Base-by-base conservation (phyloP, 2,113 vertebrate genomes). In the Syngnathus floridae region DNA sequence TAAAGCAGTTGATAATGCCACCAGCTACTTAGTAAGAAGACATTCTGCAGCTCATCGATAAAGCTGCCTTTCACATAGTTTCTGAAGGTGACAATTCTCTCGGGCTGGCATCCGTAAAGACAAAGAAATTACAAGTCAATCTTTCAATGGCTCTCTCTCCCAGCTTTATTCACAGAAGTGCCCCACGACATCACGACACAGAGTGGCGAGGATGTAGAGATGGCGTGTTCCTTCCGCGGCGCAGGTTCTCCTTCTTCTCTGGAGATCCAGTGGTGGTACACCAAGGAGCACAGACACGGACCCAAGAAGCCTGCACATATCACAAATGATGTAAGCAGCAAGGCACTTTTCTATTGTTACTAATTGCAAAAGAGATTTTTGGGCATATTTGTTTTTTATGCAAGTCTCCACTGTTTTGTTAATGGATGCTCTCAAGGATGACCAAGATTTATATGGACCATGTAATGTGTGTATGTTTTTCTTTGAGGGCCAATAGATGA, bases 241-340 rank as follows among this genome's bases (percentile, higher is more conserved):
- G 92, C 89, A 0, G 92, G 94, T 48, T 93, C 94, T 65, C 93
- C 94, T 0, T 94, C 95, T 74, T 95, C 95, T 3, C 90, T 99
- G 13, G 96, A 99, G 90, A 99, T 99, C 80, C 96, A 98, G 91
- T 99, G 96, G 95, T 99, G 96, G 96, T 98, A 95, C 64, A 88
- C 94, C 70, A 93, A 93, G 70, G 90, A 91, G 82, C 91, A 88
- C 82, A 86, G 70, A 76, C 91, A 92, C 80, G 92, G 92, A 92
- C 88, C 90, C 0, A 90, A 95, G 76, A 92, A 93, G 80, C 83
- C 94, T 81, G 74, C 87, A 0, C 93, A 92, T 90, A 88, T 83
- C 72, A 88, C 90, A 14, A 92, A 90, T 75, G 91, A 94, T 90
- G 96, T 95, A 90, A 89, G 77, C 45, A 9, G 26, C 26, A 31